Percentiles rank a stretch among this genome's conserved stretches.
These are phyloP conservation scores for Sisor rabdophorus DNA, from an alignment of 2,113 vertebrate genomes.

Conservation along the genomic window DNA sequence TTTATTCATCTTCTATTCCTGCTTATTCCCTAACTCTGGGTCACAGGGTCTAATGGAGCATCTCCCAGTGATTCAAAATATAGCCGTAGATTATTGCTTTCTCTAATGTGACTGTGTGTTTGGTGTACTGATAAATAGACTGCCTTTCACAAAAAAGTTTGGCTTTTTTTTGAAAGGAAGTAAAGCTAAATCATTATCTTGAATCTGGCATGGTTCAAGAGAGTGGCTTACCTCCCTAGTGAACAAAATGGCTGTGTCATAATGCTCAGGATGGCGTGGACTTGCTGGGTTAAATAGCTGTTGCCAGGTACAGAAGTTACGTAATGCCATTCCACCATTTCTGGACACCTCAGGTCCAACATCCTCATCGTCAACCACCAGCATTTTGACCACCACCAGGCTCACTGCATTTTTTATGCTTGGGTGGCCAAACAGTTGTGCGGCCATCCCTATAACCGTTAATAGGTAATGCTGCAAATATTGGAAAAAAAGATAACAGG, in stretches of 20 bases:
- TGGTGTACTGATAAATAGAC: too few relatives aligned
- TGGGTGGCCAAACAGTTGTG: constrained; percentile 79
- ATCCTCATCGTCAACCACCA: constrained; percentile 72
- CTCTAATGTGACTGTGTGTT: too few relatives aligned
- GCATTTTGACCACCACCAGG: constrained; percentile 80
- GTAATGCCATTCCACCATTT: constrained; percentile 75
- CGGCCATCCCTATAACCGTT: constrained; percentile 78
- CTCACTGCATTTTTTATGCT: constrained; percentile 79
- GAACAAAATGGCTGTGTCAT: constrained; percentile 80
- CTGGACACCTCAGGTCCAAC: constrained; percentile 74
- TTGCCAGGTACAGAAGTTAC: constrained; percentile 85
- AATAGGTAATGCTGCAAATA: constrained; percentile 76
- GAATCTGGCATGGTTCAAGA: not conserved
- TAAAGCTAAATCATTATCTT: not conserved
- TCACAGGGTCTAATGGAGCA: too few relatives aligned
- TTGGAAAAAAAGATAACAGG: not conserved
- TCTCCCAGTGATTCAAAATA: too few relatives aligned
- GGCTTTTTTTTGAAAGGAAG: too few relatives aligned
- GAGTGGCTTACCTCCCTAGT: constrained; percentile 75
- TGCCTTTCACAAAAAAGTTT: too few relatives aligned
- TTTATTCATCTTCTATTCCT: too few relatives aligned
- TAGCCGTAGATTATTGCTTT: too few relatives aligned
- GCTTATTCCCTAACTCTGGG: too few relatives aligned
- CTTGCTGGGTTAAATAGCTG: constrained; percentile 73
- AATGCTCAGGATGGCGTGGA: constrained; percentile 79